Evolutionary conservation across 1,140 invertebrate genomes (phyloP).

Genomic region (Fopius arisanus): DNA sequence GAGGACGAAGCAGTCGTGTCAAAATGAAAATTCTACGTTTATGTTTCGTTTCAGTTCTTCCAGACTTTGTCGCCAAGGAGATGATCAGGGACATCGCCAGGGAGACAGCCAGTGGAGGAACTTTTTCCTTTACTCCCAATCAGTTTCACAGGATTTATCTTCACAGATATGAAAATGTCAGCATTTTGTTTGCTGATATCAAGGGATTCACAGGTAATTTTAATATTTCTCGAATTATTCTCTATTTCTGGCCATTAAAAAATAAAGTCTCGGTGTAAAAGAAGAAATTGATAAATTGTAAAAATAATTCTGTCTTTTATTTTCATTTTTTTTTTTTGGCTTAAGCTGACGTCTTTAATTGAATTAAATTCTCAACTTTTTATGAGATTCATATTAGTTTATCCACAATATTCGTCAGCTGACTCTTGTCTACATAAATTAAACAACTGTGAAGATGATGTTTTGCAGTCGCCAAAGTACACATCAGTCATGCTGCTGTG

Average conservation of each 20-base stretch:
- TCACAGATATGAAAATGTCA: constrained; percentile 95
- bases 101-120: constrained; percentile 75
- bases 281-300: too few relatives aligned
- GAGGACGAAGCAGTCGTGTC: not conserved
- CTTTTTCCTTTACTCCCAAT: constrained; percentile 74
- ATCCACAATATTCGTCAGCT: not conserved
- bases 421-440: not conserved
- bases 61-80: constrained; percentile 94
- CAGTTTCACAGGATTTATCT: constrained; percentile 99
- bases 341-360: too few relatives aligned
- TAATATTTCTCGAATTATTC: not conserved
- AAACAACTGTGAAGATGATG: not conserved
- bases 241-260: too few relatives aligned
- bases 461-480: constrained; percentile 6
- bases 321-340: too few relatives aligned
- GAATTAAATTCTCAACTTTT: not conserved
- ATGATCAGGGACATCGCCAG: constrained; percentile 89
- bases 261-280: too few relatives aligned
- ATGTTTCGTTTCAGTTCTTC: constrained; percentile 77
- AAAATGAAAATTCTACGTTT: not conserved
- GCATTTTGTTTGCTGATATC: constrained; percentile 98
- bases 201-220: constrained; percentile 91
- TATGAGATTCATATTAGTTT: too few relatives aligned
- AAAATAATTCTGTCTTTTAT: too few relatives aligned
- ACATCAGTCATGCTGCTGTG: constrained; percentile 2